Conservation (phyloP, 1,140 invertebrate genomes). For the Drosophila setifemur region DNA sequence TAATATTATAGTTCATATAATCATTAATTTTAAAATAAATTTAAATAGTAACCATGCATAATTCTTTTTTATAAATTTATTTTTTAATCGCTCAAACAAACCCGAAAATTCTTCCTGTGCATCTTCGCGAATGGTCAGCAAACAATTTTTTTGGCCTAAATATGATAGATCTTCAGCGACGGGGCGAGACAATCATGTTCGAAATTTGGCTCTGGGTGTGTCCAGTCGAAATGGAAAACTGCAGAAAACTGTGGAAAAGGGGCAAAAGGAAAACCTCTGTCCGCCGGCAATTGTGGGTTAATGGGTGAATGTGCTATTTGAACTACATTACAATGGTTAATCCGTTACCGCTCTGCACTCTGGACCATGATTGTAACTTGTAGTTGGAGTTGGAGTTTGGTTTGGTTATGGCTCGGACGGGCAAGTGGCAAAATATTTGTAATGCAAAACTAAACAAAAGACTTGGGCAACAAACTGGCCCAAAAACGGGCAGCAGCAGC, state of each 20-base stretch:
- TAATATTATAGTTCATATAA: too few relatives aligned
- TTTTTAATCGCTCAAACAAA: too few relatives aligned
- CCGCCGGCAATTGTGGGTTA: conserved; percentile 71
- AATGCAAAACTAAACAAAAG: conserved; percentile 35
- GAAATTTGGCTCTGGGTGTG: conserved; percentile 24
- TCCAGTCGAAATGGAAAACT: conserved; percentile 47
- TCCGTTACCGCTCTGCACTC: conserved; percentile 13
- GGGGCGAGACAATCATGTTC: conserved; percentile 41
- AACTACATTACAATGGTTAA: conserved; percentile 68
- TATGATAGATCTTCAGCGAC: conserved; percentile 53
- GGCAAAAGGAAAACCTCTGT: conserved; percentile 14
- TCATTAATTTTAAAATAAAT: too few relatives aligned
- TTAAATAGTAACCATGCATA: too few relatives aligned
- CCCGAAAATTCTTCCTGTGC: background rate
- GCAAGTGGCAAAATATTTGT: conserved; percentile 54
- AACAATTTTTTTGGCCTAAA: conserved; percentile 14
- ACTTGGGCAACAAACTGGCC: conserved; percentile 33
- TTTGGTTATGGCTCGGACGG: conserved; percentile 16
- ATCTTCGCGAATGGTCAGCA: conserved; percentile 1
- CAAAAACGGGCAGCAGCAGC: background rate
- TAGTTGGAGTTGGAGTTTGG: background rate
- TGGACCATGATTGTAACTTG: background rate
- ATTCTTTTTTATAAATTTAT: too few relatives aligned
- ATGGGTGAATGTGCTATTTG: conserved; percentile 73
- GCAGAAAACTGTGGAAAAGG: conserved; percentile 23